Base-by-base conservation (phyloP, 2,797 vertebrate species). In the Rhinella marina region DNA sequence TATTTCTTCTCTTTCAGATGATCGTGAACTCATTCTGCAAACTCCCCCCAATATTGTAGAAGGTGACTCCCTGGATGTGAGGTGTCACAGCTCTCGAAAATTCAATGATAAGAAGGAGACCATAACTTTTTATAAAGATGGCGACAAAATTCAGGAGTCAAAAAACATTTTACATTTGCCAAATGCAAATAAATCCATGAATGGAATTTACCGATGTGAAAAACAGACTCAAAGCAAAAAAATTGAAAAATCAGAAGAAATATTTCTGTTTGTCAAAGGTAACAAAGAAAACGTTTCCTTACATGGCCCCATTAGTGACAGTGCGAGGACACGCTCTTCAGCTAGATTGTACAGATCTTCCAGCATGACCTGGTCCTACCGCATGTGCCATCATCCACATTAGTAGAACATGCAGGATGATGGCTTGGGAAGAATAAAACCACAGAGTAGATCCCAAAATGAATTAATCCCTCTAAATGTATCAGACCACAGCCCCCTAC, bases 231-330 rank as follows among this genome's bases (percentile, higher is more conserved):
- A 1, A 29, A 17, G 10, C 3, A 2, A 16, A 57, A 17, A 56
- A 16, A 14, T 54, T 0, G 52, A 16, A 41, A 57, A 17, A 29
- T 0, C 25, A 29, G 54, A 57, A 17, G 52, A 79, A 57, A 57
- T 25, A 17, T 79, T 57, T 57, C 11, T 79, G 16, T 79, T 19
- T 79, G 54, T 79, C n/a, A 54, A 79, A 79, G 76, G 76, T 79
- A 79, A 79, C 0, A 54, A 14, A 1, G 9, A 52, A 29, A 14
- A 5, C 14, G 6, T 68, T 8, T 64, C 11, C 25, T 14, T 13
- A 32, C 14, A 72, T 14, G 27, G 13, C 5, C 62, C 62, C 9
- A 25, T 25, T 11, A 10, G 7, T n/a, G 2, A 7, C 19, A 61
- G 21, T 61, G 14, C 0, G 10, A 56, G 14, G 41, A 6, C 41